Evolutionary conservation across 2,888 invertebrate genomes (phyloP), one percentile per base, ranked within the genome.

Genomic region (Stenotaenia linearis): DNA sequence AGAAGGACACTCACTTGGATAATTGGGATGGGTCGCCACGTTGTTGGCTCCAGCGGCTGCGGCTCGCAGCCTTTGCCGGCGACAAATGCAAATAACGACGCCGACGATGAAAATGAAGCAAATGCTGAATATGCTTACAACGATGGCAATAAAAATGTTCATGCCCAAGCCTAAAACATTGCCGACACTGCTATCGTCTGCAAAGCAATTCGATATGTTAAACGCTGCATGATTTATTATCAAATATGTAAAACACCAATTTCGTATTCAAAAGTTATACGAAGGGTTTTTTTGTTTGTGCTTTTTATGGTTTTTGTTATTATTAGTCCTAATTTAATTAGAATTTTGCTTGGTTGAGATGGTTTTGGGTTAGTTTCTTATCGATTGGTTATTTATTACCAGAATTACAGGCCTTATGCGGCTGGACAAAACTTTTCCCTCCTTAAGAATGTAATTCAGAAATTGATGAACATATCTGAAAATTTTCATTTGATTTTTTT

Each of bases 41-140:
- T 25, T 74, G 30, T 79, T 61, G 61, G 79, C 75, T 18, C 78
- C 61, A 10, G 79, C 75, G 30, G 80, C 77, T 18, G 75, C 77
- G 12, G 32, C 25, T 50, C 75, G 80, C 18, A 78, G 80, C 45
- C 79, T 45, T n/a, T 80, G 75, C 83, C 92, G 90, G 81, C 92
- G 90, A 87, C 93, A 94, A 84, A 92, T 89, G 88, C 93, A 95
- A 86, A 92, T 89, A 82, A 92, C 91, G 81, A 91, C 89, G 82
- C 91, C 91, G 80, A 91, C 90, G 82, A 91, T 90, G 84, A 90
- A 89, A 80, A 91, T 91, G 84, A 91, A 89, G 85, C 92, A 88
- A 83, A 91, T 89, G 85, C 94, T 88, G 84, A 91, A 88, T 81
- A 90, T 89, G 84, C 91, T 91, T 82, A 92, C 92, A 78, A 92